Percentiles rank a stretch among this genome's conserved stretches.
Evolutionary conservation across 2,113 vertebrate genomes (phyloP).

Genomic region (Patagioenas fasciata): DNA sequence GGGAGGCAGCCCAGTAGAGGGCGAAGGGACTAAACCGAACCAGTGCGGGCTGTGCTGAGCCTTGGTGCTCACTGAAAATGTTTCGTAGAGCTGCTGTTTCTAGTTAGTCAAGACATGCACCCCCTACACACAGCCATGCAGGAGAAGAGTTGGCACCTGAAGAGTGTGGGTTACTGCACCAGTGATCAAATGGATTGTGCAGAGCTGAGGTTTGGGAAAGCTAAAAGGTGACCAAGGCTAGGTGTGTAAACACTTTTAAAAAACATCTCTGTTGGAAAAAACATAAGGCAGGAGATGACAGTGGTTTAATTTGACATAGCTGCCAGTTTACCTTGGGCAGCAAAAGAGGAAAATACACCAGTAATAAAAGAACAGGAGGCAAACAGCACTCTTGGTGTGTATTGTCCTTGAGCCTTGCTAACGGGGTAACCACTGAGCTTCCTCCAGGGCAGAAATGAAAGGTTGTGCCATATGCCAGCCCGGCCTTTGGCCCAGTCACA

Average conservation of each 20-base stretch:
- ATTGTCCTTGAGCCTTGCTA: conserved; percentile 1
- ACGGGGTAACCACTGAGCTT: conserved; percentile 9
- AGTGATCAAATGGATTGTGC: not conserved
- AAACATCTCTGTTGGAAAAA: not conserved
- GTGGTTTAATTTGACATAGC: not conserved
- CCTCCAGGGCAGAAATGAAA: conserved; percentile 52
- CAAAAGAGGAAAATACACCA: not conserved
- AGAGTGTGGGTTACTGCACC: not conserved
- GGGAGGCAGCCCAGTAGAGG: not conserved
- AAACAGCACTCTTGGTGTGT: not conserved
- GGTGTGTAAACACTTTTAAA: not conserved
- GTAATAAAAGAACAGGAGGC: conserved; percentile 14
- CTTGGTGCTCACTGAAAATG: accelerated
- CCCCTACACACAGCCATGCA: accelerated
- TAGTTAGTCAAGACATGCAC: accelerated
- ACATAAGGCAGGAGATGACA: not conserved
- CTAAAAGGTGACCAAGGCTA: not conserved
- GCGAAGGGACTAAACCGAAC: not conserved
- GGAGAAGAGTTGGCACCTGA: not conserved
- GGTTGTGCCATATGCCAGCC: conserved; percentile 28
- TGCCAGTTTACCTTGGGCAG: not conserved
- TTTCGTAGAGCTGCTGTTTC: not conserved
- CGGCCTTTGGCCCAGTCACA: not conserved
- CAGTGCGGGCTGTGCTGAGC: not conserved
- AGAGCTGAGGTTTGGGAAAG: not conserved